Conservation (phyloP, 2,888 invertebrate species). For the Pristionchus arcanus region DNA sequence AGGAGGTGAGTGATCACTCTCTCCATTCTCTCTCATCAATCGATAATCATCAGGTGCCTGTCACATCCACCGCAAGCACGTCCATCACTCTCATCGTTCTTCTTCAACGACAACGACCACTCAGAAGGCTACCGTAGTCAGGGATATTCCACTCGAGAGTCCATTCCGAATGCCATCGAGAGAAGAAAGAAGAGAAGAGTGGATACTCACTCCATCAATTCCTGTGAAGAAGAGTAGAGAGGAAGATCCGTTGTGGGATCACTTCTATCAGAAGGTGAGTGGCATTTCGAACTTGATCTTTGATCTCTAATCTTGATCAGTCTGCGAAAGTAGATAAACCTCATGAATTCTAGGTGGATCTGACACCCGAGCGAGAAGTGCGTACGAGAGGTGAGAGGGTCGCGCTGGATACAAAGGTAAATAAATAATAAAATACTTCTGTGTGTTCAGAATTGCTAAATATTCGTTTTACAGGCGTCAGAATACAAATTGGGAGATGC, state of each 20-base stretch:
- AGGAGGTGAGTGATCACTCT: constrained; percentile 40
- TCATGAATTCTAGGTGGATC: not conserved
- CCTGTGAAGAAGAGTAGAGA: constrained; percentile 34
- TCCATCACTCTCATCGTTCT: constrained; percentile 64
- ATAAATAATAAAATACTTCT: not conserved
- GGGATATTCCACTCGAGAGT: not conserved
- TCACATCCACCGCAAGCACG: constrained; percentile 55
- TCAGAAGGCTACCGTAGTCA: not conserved
- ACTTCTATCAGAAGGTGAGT: constrained; percentile 65
- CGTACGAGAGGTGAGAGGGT: constrained; percentile 46
- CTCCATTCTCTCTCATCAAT: constrained; percentile 1
- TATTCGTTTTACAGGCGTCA: not conserved
- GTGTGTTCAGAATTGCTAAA: not conserved
- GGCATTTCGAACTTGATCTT: not conserved
- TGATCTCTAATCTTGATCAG: not conserved
- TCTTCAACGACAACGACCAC: constrained; percentile 56
- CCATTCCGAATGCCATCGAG: not conserved
- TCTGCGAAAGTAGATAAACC: not conserved
- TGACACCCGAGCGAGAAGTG: not conserved
- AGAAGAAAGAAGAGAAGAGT: constrained; percentile 23
- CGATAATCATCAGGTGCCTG: constrained; percentile 20
- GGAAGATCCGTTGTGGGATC: constrained; percentile 61
- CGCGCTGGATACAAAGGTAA: constrained; percentile 40
- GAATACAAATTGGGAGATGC: constrained; percentile 49
- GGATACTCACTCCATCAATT: not conserved